Conservation (phyloP, 2,888 invertebrate genomes). For the Drymonia ruficornis region DNA sequence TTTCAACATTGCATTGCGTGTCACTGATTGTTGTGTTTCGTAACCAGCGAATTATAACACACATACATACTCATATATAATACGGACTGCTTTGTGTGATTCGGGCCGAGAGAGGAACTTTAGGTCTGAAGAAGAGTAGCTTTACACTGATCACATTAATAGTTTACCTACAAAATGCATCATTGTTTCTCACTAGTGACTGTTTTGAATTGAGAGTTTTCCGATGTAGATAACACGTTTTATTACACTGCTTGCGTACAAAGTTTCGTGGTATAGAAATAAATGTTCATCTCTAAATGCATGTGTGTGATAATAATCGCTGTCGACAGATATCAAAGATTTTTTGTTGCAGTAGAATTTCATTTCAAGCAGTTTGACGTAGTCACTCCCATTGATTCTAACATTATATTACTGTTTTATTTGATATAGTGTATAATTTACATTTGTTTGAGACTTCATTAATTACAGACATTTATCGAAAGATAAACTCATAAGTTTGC, state of each 20-base stretch:
- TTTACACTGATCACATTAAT: conserved; percentile 15
- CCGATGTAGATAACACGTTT: conserved; percentile 37
- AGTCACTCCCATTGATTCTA: conserved; percentile 36
- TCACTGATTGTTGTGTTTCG: conserved; percentile 57
- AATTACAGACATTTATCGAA: conserved; percentile 7
- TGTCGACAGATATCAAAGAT: conserved; percentile 40
- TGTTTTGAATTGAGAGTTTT: conserved; percentile 14
- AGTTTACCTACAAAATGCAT: not conserved
- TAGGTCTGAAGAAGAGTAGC: conserved; percentile 25
- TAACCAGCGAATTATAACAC: conserved; percentile 64
- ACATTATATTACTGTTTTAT: conserved; percentile 28
- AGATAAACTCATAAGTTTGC: conserved; percentile 21
- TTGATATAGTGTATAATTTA: conserved; percentile 24
- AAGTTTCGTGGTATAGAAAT: conserved; percentile 18
- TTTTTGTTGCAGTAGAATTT: conserved; percentile 68
- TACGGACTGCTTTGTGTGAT: conserved; percentile 33
- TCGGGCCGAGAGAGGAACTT: conserved; percentile 21
- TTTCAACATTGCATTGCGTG: conserved; percentile 61
- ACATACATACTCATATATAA: conserved; percentile 50
- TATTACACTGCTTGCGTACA: conserved; percentile 40
- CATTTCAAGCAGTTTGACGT: conserved; percentile 49
- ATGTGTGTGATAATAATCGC: conserved; percentile 48
- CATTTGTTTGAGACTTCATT: conserved; percentile 16
- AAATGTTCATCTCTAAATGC: conserved; percentile 36
- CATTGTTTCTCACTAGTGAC: conserved; percentile 5